Conservation (phyloP, 2,113 vertebrate species). For the Hystrix brachyura region DNA sequence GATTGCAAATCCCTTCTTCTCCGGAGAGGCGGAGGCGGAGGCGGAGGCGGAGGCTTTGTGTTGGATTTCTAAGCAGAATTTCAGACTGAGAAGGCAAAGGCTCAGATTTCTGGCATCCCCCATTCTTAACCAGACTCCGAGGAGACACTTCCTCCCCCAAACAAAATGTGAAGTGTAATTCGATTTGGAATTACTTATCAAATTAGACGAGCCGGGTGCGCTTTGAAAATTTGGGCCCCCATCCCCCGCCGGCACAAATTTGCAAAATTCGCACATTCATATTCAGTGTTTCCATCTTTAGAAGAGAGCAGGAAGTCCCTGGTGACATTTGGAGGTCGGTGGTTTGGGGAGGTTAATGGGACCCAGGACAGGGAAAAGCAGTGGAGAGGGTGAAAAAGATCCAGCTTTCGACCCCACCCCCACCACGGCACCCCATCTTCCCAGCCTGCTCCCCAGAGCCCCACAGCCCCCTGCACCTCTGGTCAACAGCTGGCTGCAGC, state of each 20-base stretch:
- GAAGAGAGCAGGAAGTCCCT: slow-evolving; percentile 55
- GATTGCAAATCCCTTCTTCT: neutral
- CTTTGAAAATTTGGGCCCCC: neutral
- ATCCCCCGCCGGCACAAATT: neutral
- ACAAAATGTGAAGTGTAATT: slow-evolving; percentile 74
- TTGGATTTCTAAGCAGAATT: neutral
- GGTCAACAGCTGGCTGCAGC: neutral
- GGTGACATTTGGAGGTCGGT: neutral
- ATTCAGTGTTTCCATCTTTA: slow-evolving; percentile 40
- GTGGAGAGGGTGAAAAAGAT: neutral
- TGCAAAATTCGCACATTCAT: neutral
- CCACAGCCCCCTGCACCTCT: neutral
- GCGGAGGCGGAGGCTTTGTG: neutral
- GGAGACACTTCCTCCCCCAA: slow-evolving; percentile 14
- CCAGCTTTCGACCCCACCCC: neutral
- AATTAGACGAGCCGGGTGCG: neutral
- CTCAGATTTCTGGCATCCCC: slow-evolving; percentile 50
- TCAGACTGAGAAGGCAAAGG: neutral
- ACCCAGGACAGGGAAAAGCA: neutral
- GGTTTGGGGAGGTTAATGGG: neutral
- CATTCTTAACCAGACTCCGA: neutral
- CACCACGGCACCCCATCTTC: neutral
- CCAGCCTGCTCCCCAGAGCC: neutral
- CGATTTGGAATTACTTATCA: slow-evolving; percentile 32
- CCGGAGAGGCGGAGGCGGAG: neutral